These are phyloP conservation scores for Cosmia trapezina DNA, from an alignment of 2,888 invertebrate species.

Conservation along the genomic window DNA sequence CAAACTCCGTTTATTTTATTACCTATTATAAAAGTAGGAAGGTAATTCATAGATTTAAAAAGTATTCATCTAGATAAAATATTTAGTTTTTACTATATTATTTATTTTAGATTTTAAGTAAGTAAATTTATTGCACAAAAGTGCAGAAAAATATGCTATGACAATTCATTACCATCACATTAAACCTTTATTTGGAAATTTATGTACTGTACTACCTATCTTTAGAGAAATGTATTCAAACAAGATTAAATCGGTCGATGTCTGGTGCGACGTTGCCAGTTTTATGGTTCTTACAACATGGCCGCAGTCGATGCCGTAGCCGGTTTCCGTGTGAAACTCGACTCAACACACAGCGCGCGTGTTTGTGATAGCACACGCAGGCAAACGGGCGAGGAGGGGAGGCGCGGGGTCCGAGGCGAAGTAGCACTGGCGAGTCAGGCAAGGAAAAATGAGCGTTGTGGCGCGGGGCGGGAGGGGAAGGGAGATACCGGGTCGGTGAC, in stretches of 20 bases:
- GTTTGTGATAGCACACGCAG: constrained; percentile 76
- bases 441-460: constrained; percentile 67
- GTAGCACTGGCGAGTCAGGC: constrained; percentile 68
- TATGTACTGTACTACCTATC: constrained; percentile 21
- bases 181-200: constrained; percentile 20
- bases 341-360: constrained; percentile 85
- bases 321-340: constrained; percentile 90
- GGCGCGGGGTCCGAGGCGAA: constrained; percentile 61
- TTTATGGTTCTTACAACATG: constrained; percentile 88
- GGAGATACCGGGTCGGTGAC: constrained; percentile 84
- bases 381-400: constrained; percentile 61
- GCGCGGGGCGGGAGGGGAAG: constrained; percentile 75
- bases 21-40: background rate
- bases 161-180: background rate
- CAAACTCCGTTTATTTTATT: background rate
- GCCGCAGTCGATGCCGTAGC: constrained; percentile 86
- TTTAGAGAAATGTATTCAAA: constrained; percentile 76
- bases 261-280: constrained; percentile 90
- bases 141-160: background rate
- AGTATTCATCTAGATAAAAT: background rate
- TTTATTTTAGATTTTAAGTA: background rate
- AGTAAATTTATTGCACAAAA: background rate
- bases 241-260: constrained; percentile 89
- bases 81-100: background rate
- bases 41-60: background rate